Evolutionary conservation across 1,140 invertebrate genomes (phyloP).

Genomic region (Aphidius gifuensis): DNA sequence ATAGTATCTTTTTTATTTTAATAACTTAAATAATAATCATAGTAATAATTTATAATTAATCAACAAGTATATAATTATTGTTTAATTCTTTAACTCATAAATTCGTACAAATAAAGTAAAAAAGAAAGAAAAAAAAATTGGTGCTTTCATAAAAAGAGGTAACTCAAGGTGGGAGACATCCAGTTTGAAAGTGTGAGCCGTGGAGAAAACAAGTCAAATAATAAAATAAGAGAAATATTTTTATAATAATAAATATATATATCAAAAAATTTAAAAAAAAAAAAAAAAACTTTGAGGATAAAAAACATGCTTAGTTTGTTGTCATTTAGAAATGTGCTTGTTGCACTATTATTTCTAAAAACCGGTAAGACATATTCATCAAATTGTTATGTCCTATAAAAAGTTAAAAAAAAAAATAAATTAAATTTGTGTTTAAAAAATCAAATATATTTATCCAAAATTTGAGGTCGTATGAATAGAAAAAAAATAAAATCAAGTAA

Average conservation of each 20-base stretch:
- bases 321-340: not conserved
- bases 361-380: not conserved
- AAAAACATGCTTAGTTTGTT: not conserved
- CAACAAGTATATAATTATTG: too few relatives aligned
- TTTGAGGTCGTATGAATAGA: conserved; percentile 2
- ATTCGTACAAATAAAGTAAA: too few relatives aligned
- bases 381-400: too few relatives aligned
- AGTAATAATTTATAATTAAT: too few relatives aligned
- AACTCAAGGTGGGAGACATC: not conserved
- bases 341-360: not conserved
- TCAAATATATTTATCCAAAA: not conserved
- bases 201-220: not conserved
- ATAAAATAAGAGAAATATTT: not conserved
- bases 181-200: conserved; percentile 14
- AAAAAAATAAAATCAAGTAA: conserved; percentile 19
- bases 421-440: too few relatives aligned
- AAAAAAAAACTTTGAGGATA: not conserved
- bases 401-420: too few relatives aligned
- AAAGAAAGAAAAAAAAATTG: too few relatives aligned
- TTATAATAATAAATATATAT: too few relatives aligned
- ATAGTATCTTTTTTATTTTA: too few relatives aligned
- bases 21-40: too few relatives aligned
- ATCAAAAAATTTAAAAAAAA: not conserved
- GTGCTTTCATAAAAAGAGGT: too few relatives aligned
- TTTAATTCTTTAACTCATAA: too few relatives aligned